phyloP scores from a whole-genome alignment of 2,113 vertebrate genomes.

The Heterochromis multidens region DNA sequence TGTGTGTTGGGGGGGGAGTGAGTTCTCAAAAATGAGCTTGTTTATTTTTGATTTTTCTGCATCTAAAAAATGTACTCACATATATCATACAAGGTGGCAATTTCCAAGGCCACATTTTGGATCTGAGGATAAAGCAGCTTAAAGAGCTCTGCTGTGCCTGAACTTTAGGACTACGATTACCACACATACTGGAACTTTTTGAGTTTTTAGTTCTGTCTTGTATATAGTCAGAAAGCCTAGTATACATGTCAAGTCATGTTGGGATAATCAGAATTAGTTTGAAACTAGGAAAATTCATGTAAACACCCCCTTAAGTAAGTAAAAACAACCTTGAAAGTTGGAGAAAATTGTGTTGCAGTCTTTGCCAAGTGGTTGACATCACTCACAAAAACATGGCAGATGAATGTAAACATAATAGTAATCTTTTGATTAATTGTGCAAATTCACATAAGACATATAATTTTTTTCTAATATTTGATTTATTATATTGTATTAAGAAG shows the following conservation, averaged over 20 bases:
- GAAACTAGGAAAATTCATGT: not conserved
- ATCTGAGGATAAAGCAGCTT: not conserved
- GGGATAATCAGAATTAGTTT: not conserved
- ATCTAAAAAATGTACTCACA: not conserved
- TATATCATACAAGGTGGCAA: not conserved
- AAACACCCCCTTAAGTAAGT: not conserved
- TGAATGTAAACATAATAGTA: not conserved
- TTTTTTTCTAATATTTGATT: not conserved
- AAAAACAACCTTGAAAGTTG: not conserved
- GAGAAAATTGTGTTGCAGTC: not conserved
- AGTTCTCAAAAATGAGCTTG: not conserved
- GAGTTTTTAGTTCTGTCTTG: not conserved
- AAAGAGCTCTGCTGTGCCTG: not conserved
- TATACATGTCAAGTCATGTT: not conserved
- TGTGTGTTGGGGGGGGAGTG: no score
- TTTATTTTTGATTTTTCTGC: constrained; percentile 1
- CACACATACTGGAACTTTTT: not conserved
- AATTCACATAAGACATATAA: not conserved
- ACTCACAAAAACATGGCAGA: not conserved
- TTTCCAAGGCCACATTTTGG: not conserved
- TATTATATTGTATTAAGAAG: not conserved
- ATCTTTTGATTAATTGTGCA: not conserved
- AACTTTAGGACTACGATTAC: not conserved
- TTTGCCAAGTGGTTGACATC: not conserved
- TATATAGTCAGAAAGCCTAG: not conserved